Conservation (phyloP, 2,797 vertebrate genomes). For the Gastrophryne carolinensis region DNA sequence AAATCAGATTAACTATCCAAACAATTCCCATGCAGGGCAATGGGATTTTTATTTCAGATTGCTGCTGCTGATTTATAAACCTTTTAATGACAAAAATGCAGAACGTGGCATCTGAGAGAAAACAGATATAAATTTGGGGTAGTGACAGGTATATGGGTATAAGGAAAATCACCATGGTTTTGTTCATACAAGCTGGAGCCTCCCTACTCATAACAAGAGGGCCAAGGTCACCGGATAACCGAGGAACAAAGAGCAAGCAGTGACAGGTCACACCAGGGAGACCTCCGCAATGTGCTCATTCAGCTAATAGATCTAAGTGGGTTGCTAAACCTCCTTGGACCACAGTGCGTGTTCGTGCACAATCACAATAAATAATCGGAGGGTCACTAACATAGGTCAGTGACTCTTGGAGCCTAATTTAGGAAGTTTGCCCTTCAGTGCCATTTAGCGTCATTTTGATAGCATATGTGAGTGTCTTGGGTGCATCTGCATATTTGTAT, state of each 20-base stretch:
- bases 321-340: not conserved
- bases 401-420: no score
- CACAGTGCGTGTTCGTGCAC: not conserved
- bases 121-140: slow-evolving; percentile 19
- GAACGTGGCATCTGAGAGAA: not conserved
- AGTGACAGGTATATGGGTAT: slow-evolving; percentile 20
- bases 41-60: slow-evolving; percentile 37
- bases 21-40: slow-evolving; percentile 13
- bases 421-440: no score
- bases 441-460: no score
- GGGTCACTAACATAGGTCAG: not conserved
- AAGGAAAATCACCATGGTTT: not conserved
- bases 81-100: slow-evolving; percentile 16
- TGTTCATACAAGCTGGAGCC: not conserved
- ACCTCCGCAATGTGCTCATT: not conserved
- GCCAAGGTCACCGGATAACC: not conserved
- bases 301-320: not conserved
- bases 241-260: not conserved
- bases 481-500: no score
- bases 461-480: no score
- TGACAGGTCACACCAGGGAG: not conserved
- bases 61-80: slow-evolving; percentile 36
- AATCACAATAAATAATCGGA: not conserved
- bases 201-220: not conserved
- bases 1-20: slow-evolving; percentile 36